These are phyloP conservation scores for Fukomys damarensis DNA, from an alignment of 2,113 vertebrate species.

Conservation along the genomic window DNA sequence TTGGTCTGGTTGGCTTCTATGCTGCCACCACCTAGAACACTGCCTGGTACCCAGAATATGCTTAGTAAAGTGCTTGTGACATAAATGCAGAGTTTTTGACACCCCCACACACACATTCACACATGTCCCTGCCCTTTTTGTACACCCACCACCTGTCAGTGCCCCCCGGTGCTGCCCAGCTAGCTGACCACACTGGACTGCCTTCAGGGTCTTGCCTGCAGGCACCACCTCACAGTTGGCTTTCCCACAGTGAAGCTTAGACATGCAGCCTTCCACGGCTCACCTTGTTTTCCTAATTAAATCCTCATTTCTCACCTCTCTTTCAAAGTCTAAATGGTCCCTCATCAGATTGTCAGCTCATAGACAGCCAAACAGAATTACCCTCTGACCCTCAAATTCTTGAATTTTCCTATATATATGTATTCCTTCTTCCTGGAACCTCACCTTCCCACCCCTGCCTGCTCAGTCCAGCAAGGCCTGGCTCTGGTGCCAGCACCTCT, in stretches of 20 bases:
- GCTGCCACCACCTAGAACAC: no score
- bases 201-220: neutral
- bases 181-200: no score
- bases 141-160: neutral
- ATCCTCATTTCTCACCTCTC: neutral
- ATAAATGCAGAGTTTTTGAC: no score
- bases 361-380: neutral
- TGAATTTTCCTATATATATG: neutral
- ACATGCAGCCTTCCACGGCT: no score
- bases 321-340: neutral
- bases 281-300: neutral
- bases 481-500: neutral
- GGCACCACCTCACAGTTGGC: neutral
- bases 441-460: neutral
- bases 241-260: neutral
- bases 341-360: neutral
- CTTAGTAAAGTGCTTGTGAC: neutral
- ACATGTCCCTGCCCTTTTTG: no score
- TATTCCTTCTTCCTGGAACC: neutral
- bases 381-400: neutral
- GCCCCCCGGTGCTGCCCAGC: neutral
- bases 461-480: neutral
- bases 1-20: neutral
- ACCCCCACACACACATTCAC: accelerated
- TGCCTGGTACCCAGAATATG: no score